These are phyloP conservation scores for Pollachius pollachius DNA, from an alignment of 2,113 vertebrate genomes.

Conservation along the genomic window DNA sequence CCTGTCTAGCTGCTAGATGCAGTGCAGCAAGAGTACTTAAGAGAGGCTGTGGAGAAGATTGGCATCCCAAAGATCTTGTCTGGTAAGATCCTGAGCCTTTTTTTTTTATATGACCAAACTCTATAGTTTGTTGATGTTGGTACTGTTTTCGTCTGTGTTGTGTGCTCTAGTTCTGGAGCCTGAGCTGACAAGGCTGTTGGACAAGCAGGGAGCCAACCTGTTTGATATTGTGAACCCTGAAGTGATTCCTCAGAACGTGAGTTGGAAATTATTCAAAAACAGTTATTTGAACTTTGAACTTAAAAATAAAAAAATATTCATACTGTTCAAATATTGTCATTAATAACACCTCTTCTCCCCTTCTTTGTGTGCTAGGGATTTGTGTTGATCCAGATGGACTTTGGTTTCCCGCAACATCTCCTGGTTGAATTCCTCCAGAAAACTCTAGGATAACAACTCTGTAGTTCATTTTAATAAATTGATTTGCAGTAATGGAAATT, in stretches of 20 bases:
- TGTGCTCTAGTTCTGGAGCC: constrained; percentile 68
- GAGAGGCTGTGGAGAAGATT: constrained; percentile 62
- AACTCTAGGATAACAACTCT: constrained; percentile 53
- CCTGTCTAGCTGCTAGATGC: constrained; percentile 48
- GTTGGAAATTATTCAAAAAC: neutral
- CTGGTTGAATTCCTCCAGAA: constrained; percentile 79
- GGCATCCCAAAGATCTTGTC: constrained; percentile 79
- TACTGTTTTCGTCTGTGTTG: neutral
- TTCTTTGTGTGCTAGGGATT: constrained; percentile 70
- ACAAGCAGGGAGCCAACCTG: constrained; percentile 75
- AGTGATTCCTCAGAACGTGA: constrained; percentile 74
- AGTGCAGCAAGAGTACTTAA: constrained; percentile 55
- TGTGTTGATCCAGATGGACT: constrained; percentile 79
- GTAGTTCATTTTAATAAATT: too few species aligned
- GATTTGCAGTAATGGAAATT: too few species aligned
- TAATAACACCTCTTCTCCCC: neutral
- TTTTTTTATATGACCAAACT: neutral
- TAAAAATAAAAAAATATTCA: too few species aligned
- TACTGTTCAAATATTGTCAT: too few species aligned
- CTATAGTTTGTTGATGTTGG: neutral
- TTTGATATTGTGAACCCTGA: constrained; percentile 79
- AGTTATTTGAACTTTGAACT: too few species aligned
- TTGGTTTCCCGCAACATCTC: constrained; percentile 81
- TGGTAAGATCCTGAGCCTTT: constrained; percentile 56
- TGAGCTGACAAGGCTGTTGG: constrained; percentile 73